Percentiles rank a stretch among this genome's conserved stretches.
phyloP scores from a whole-genome alignment of 2,113 vertebrate species.

The Scomber japonicus region DNA sequence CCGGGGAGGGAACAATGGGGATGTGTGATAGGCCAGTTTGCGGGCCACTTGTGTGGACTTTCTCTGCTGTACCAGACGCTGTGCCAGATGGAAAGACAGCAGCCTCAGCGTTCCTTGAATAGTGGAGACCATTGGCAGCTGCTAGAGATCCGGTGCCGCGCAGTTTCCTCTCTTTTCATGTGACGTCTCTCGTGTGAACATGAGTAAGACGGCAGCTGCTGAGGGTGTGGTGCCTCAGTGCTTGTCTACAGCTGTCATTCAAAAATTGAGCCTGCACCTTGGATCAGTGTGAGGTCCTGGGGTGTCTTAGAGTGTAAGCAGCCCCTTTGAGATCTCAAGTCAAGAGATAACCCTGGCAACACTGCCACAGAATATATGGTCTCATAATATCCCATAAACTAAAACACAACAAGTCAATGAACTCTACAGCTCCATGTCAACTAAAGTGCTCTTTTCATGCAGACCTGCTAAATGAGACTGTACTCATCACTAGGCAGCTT shows the following conservation, averaged over 20 bases:
- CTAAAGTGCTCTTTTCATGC: constrained; percentile 5
- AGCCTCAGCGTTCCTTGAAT: constrained; percentile 40
- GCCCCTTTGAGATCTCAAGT: constrained; percentile 1
- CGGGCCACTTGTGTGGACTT: constrained; percentile 43
- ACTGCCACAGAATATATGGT: not conserved
- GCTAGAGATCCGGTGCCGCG: constrained; percentile 38
- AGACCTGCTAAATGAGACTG: constrained; percentile 3
- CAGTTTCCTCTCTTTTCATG: constrained; percentile 53
- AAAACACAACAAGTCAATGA: constrained; percentile 31
- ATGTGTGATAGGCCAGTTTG: constrained; percentile 23
- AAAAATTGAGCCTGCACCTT: not conserved
- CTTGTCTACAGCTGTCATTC: constrained; percentile 62
- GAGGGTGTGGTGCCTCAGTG: not conserved
- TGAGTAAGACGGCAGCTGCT: constrained; percentile 51
- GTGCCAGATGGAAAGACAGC: constrained; percentile 47
- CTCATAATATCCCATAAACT: constrained; percentile 24
- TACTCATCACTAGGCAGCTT: constrained; percentile 46
- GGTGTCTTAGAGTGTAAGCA: not conserved
- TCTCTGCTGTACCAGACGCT: constrained; percentile 25
- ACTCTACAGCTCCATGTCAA: not conserved
- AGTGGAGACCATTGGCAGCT: constrained; percentile 57
- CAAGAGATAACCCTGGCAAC: constrained; percentile 4
- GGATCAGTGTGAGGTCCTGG: not conserved
- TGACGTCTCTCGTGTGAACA: constrained; percentile 48
- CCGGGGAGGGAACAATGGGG: constrained; percentile 21